Percentiles rank a stretch among this genome's conserved stretches.
phyloP scores from a whole-genome alignment of 2,113 vertebrate genomes.

The Gracilinanus agilis region DNA sequence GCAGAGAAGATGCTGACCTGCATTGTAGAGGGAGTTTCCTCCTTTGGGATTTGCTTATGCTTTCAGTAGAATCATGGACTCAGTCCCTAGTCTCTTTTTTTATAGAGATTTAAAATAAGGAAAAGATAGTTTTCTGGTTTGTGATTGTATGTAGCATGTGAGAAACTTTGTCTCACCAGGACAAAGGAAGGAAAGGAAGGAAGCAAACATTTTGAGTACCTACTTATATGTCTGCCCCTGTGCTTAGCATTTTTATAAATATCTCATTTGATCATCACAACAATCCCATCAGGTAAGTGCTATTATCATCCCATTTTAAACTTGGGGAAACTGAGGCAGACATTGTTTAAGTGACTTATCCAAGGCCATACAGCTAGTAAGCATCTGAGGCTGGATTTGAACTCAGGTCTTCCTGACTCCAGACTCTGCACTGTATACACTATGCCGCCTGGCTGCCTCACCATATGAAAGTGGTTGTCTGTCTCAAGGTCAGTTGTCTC shows the following conservation, averaged over 20 bases:
- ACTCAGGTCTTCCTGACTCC: not conserved
- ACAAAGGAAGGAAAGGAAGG: not conserved
- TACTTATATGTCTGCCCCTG: not conserved
- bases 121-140: not conserved
- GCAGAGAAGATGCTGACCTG: not conserved
- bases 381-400: not conserved
- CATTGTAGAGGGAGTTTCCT: slow-evolving; percentile 4
- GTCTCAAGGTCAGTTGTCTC: not conserved
- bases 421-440: not conserved
- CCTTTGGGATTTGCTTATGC: not conserved
- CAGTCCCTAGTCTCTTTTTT: not conserved
- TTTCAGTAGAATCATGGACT: not conserved
- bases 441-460: not conserved
- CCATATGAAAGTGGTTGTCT: not conserved
- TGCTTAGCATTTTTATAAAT: not conserved
- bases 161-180: not conserved
- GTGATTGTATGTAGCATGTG: not conserved
- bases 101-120: not conserved
- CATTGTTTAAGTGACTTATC: not conserved
- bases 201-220: not conserved
- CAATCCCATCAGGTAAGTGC: too few relatives aligned
- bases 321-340: not conserved
- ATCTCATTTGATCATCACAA: not conserved
- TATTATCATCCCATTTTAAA: not conserved
- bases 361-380: not conserved